These are phyloP conservation scores for Hylia prasina DNA, from an alignment of 2,113 vertebrate genomes.

Conservation along the genomic window DNA sequence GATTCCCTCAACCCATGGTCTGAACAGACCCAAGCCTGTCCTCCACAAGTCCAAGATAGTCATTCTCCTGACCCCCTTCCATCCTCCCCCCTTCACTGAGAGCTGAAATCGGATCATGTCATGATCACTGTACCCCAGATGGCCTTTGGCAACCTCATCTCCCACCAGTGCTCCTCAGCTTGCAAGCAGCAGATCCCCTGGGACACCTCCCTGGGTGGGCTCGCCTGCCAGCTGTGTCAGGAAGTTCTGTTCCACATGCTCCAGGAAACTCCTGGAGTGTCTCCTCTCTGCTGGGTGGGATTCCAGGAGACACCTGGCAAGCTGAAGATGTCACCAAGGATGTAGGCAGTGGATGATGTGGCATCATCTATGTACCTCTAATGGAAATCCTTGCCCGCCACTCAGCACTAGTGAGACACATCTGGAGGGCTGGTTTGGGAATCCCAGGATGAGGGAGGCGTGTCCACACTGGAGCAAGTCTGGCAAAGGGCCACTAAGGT, in stretches of 20 bases:
- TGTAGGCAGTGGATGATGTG: neutral
- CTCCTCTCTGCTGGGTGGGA: neutral
- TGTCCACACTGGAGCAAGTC: neutral
- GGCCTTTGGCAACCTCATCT: neutral
- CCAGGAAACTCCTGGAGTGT: neutral
- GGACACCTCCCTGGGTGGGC: neutral
- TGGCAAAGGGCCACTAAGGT: neutral
- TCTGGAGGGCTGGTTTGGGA: neutral
- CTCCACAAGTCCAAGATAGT: neutral
- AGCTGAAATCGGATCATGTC: neutral
- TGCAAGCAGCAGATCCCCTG: neutral
- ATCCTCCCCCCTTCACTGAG: neutral
- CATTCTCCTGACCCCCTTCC: neutral
- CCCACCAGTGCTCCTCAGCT: neutral
- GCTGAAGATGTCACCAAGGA: neutral
- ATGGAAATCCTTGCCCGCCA: neutral
- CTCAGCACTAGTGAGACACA: neutral
- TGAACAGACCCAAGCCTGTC: neutral
- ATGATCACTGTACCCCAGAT: accelerated
- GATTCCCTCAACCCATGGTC: neutral
- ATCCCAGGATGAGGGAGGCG: neutral
- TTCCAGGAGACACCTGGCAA: neutral
- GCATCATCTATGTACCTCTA: neutral
- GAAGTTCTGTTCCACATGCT: neutral
- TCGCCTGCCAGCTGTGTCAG: neutral